Base-by-base conservation (phyloP, 2,113 vertebrate genomes). In the Marmota monax region DNA sequence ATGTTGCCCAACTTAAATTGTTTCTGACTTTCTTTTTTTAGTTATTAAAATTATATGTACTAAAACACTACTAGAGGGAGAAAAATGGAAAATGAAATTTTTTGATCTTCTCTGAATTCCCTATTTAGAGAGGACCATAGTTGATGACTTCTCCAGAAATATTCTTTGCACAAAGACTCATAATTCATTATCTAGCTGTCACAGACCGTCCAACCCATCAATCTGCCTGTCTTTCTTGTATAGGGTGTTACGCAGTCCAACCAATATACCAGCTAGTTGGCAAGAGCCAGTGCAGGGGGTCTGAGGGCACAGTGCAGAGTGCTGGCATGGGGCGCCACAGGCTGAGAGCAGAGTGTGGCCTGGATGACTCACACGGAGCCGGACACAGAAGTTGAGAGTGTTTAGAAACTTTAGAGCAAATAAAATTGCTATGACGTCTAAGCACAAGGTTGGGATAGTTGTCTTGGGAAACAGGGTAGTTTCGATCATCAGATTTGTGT, bases 1-100 rank as follows among this genome's bases (percentile, higher is more conserved):
- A 48, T 20, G 13, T 53, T 53, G 16, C 51, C 16, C 51, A 53
- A 53, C 14, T 63, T 92, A 73, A 84, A 23, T 85, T 86, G 29
- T 70, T 78, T 92, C 8, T 27, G 45, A 79, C 4, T 84, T 84
- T 92, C 14, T 72, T 20, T 70, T 94, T 94, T 84, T 56, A 82
- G 76, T 61, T 69, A 45, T 87, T 67, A 84, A 78, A 69, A 9
- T 56, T 69, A 39, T 61, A 56, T 34, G 37, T 73, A 45, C 37
- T 73, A 34, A 94, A 79, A 72, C 29, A 29, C 70, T 23, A 17
- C 27, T 53, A 22, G 69, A 90, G 37, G 58, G 22, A 79, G 17
- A 34, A 53, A 84, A 37, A 84, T 67, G 34, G n/a, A 70, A 84
- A 88, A 79, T 78, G 51, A 51, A 27, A 65, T 63, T 17, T 88